Evolutionary conservation across 2,113 vertebrate genomes (phyloP).

Genomic region (Oplegnathus fasciatus): DNA sequence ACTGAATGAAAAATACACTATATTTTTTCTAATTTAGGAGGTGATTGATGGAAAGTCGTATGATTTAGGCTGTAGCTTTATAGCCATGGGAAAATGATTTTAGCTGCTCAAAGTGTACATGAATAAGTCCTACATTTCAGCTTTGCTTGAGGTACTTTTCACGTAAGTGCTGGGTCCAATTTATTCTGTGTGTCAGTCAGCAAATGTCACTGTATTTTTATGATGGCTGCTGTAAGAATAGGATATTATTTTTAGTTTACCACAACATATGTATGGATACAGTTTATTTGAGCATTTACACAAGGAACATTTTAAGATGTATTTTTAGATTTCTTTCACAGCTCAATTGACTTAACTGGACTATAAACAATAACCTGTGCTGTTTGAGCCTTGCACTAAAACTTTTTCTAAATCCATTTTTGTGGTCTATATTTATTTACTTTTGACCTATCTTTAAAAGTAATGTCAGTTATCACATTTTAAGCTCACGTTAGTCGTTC

Average conservation of each 20-base stretch:
- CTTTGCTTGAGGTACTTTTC: slow-evolving; percentile 27
- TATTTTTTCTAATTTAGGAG: slow-evolving; percentile 46
- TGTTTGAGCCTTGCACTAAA: neutral
- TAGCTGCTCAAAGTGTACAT: slow-evolving; percentile 19
- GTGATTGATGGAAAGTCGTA: slow-evolving; percentile 55
- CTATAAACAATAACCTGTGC: neutral
- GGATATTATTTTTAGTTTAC: neutral
- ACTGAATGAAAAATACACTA: slow-evolving; percentile 38
- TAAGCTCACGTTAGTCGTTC: neutral
- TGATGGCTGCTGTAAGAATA: neutral
- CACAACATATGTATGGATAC: neutral
- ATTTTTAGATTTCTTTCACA: neutral
- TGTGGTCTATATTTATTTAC: neutral
- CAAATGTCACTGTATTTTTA: slow-evolving; percentile 28
- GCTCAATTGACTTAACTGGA: neutral
- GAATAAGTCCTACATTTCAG: slow-evolving; percentile 35
- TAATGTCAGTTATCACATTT: neutral
- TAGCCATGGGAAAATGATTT: slow-evolving; percentile 38
- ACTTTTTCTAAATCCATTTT: neutral
- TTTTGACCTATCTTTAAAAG: neutral
- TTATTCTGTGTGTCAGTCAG: slow-evolving; percentile 29
- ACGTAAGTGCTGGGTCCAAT: slow-evolving; percentile 17
- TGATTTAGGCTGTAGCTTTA: slow-evolving; percentile 37
- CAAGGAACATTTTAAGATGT: no score
- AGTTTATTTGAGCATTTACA: neutral